Conservation (phyloP, 2,113 vertebrate species). For the Eleginops maclovinus region DNA sequence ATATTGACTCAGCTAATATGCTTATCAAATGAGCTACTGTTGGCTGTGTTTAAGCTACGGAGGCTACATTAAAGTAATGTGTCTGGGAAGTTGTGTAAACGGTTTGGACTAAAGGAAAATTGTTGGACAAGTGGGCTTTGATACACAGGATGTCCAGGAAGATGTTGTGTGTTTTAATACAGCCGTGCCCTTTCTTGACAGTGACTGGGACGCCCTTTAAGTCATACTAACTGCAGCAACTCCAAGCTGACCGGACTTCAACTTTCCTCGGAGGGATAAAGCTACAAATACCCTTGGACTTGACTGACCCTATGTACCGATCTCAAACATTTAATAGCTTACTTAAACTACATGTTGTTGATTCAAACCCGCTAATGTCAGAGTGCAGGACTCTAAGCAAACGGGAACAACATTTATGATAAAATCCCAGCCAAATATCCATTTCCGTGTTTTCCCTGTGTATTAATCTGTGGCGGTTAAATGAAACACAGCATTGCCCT, state of each 20-base stretch:
- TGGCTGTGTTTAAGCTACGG: neutral
- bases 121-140: neutral
- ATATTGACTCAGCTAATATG: no score
- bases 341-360: neutral
- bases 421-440: no score
- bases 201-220: neutral
- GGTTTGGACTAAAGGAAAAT: no score
- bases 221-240: no score
- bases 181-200: neutral
- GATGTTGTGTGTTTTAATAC: no score
- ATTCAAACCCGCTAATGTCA: no score
- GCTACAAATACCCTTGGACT: neutral
- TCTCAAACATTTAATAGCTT: neutral
- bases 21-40: neutral
- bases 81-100: neutral
- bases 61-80: neutral
- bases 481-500: no score
- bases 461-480: no score
- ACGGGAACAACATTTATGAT: no score
- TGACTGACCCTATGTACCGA: neutral
- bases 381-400: no score
- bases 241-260: neutral
- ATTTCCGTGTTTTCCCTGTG: no score
- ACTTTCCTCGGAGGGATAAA: neutral
- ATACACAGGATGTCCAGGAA: neutral